Evolutionary conservation across 1,140 invertebrate species (phyloP).

Genomic region (Megalopta genalis): DNA sequence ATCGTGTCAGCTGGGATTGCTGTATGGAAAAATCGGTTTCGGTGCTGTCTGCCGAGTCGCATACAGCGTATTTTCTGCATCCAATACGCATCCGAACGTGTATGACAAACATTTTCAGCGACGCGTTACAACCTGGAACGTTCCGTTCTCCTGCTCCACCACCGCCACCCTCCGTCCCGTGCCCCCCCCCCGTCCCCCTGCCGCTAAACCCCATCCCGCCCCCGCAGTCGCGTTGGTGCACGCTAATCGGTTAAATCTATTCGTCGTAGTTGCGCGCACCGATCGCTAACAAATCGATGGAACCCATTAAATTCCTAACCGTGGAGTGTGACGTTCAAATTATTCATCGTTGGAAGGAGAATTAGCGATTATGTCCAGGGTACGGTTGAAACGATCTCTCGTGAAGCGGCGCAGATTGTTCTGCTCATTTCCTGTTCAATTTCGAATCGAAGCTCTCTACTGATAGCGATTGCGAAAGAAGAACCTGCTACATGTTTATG

Average conservation of each 20-base stretch:
- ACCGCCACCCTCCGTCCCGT: too few species aligned
- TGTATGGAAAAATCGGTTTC: slow-evolving; percentile 41
- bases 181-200: too few species aligned
- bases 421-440: background rate
- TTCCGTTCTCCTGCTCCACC: background rate
- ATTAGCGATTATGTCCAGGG: slow-evolving; percentile 29
- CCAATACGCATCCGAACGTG: background rate
- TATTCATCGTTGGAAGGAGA: slow-evolving; percentile 28
- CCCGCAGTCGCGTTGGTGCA: background rate
- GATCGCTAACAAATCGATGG: slow-evolving; percentile 38
- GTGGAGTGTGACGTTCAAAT: slow-evolving; percentile 13
- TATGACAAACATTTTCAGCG: slow-evolving; percentile 34
- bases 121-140: slow-evolving; percentile 6
- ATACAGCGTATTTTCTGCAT: slow-evolving; percentile 23
- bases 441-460: background rate
- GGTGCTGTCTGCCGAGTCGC: background rate
- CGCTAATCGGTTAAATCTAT: slow-evolving; percentile 37
- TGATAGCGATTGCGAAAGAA: background rate
- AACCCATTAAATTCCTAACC: slow-evolving; percentile 31
- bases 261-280: slow-evolving; percentile 7
- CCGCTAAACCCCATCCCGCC: background rate
- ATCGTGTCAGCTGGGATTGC: slow-evolving; percentile 4
- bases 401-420: background rate
- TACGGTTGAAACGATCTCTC: background rate
- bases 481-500: background rate